phyloP scores from a whole-genome alignment of 2,888 invertebrate genomes.

The Lasioglossum malachurum region DNA sequence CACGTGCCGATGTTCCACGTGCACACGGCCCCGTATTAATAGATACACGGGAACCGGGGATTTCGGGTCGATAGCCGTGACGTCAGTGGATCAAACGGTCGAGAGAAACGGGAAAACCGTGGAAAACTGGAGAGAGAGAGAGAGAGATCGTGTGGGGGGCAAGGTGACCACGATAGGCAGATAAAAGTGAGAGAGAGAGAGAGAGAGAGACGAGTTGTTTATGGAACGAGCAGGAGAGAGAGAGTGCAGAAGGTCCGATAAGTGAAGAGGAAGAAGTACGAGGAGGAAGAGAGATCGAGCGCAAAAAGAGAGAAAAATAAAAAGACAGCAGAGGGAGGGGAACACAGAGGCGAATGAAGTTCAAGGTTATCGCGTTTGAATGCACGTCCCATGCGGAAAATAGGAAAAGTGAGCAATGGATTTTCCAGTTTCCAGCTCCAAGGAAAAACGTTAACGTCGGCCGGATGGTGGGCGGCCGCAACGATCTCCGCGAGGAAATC shows the following conservation, averaged over 20 bases:
- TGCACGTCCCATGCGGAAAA: slow-evolving; percentile 82
- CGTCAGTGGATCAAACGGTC: slow-evolving; percentile 77
- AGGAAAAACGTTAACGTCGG: slow-evolving; percentile 57
- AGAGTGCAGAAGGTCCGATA: background rate
- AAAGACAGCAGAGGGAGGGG: slow-evolving; percentile 50
- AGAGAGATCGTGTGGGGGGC: background rate
- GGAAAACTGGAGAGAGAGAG: background rate
- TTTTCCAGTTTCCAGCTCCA: slow-evolving; percentile 71
- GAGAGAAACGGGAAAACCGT: slow-evolving; percentile 15
- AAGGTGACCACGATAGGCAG: background rate
- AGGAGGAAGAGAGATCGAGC: slow-evolving; percentile 1
- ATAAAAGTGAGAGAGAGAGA: slow-evolving; percentile 5
- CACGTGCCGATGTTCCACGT: slow-evolving; percentile 63
- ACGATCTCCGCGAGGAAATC: slow-evolving; percentile 37
- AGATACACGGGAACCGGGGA: slow-evolving; percentile 53
- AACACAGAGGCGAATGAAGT: slow-evolving; percentile 79
- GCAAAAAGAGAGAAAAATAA: background rate
- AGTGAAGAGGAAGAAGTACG: background rate
- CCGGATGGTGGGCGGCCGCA: slow-evolving; percentile 11
- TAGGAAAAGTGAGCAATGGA: slow-evolving; percentile 76
- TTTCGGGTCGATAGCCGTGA: slow-evolving; percentile 83
- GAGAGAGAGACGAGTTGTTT: slow-evolving; percentile 22
- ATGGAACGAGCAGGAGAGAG: slow-evolving; percentile 24
- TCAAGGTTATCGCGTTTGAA: slow-evolving; percentile 82
- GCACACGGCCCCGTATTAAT: slow-evolving; percentile 55